Evolutionary conservation across 2,797 vertebrate genomes (phyloP), one percentile per base, ranked within the genome.

Genomic region (Gila robusta): DNA sequence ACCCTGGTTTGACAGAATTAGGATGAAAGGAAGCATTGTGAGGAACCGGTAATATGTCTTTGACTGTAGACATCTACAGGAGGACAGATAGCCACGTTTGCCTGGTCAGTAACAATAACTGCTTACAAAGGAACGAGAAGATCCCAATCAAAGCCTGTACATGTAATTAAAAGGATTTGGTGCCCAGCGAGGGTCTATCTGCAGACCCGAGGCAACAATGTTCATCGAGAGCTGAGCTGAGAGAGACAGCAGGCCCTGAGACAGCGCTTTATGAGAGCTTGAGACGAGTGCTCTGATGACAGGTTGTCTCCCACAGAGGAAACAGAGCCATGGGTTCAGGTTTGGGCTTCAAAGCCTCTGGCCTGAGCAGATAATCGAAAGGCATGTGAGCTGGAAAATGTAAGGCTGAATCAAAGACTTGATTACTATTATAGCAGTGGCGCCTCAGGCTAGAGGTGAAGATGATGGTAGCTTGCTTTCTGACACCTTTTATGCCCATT

Each of bases 211-310:
- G 94, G 95, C 93, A 54, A 91, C 85, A 49, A 26, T 39, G 83
- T 82, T 92, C 89, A 91, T 74, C 17, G 35, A 79, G 37, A 49
- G 90, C 87, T 89, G 82, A 90, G 91, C 91, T 91, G 71, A 88
- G 91, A 93, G 92, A 94, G 93, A 94, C 94, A 92, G 89, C 79
- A 90, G 88, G 89, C 88, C 94, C 94, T 93, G 93, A 95, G 92
- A 92, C 93, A 93, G 94, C 93, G 93, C 83, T 94, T 94, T 94
- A 91, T 88, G 83, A 83, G 86, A 64, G 76, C 81, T 87, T 83
- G 88, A 93, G 87, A 89, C 32, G 32, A 89, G 88, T 19, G 3
- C 56, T 8, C 79, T 72, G 84, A 93, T 93, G 93, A 94, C 91
- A 93, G 91, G 86, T 69, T 82, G 88, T 90, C 89, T 92, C 89